These are phyloP conservation scores for Brachyhypopomus gauderio DNA, from an alignment of 2,113 vertebrate genomes.

Conservation along the genomic window DNA sequence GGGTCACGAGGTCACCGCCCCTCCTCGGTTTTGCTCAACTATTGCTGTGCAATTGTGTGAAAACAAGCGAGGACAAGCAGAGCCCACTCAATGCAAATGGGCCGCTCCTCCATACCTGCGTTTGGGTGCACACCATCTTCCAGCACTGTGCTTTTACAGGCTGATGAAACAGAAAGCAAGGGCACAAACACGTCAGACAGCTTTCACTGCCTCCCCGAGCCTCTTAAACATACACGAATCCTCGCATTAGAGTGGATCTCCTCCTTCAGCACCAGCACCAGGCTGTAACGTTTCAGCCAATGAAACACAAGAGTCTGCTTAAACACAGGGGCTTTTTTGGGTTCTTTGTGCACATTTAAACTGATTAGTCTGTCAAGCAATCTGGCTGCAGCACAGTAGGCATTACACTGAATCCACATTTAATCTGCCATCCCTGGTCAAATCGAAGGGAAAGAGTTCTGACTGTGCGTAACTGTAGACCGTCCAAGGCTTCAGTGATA, in stretches of 20 bases:
- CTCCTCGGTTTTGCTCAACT: conserved; percentile 23
- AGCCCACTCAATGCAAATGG: conserved; percentile 13
- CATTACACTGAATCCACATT: conserved; percentile 10
- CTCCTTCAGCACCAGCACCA: background rate
- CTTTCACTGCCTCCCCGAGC: background rate
- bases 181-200: background rate
- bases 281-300: background rate
- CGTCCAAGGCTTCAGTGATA: background rate
- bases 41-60: conserved; percentile 37
- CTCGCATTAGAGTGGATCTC: background rate
- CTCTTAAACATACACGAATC: background rate
- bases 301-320: background rate
- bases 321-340: background rate
- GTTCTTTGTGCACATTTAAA: background rate
- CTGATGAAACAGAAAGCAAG: conserved; percentile 13
- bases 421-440: conserved; percentile 2
- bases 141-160: background rate
- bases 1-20: background rate
- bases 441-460: background rate
- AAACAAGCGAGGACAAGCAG: conserved; percentile 26
- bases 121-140: conserved; percentile 11
- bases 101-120: conserved; percentile 25
- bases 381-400: conserved; percentile 9
- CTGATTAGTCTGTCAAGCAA: background rate
- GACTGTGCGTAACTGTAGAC: background rate